These are phyloP conservation scores for Hedya salicella DNA, from an alignment of 2,888 invertebrate genomes.

Conservation along the genomic window DNA sequence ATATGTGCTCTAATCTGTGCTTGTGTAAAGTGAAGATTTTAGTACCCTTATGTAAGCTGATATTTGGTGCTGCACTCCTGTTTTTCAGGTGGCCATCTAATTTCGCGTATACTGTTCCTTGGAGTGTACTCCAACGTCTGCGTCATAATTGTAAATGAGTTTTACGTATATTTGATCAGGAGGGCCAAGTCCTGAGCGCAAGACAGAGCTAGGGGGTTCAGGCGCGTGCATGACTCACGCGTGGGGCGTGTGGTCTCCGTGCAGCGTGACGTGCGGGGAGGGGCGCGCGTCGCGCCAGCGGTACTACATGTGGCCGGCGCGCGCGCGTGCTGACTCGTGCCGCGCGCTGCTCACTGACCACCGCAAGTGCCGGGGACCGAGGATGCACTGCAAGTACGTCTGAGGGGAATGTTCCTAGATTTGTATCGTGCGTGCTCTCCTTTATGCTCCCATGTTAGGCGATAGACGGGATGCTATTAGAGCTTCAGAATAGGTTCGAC, in stretches of 20 bases:
- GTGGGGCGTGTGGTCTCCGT: conserved; percentile 93
- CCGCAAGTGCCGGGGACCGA: conserved; percentile 77
- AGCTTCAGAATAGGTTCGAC: too few relatives aligned
- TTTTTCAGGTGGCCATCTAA: too few relatives aligned
- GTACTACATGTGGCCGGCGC: conserved; percentile 78
- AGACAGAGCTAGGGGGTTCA: conserved; percentile 56
- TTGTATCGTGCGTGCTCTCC: too few relatives aligned
- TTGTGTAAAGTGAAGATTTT: too few relatives aligned
- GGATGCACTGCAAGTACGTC: conserved; percentile 75
- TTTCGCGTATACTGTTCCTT: too few relatives aligned
- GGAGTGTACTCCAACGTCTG: too few relatives aligned
- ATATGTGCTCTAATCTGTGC: too few relatives aligned
- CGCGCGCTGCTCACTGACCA: conserved; percentile 85
- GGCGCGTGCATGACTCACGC: conserved; percentile 87
- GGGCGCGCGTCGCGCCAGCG: conserved; percentile 88
- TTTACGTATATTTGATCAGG: background rate
- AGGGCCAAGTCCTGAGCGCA: conserved; percentile 42
- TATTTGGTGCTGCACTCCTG: too few relatives aligned
- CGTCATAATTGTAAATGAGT: too few relatives aligned
- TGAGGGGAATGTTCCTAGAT: background rate
- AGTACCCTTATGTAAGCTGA: too few relatives aligned
- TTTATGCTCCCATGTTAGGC: too few relatives aligned
- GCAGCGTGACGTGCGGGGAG: conserved; percentile 91
- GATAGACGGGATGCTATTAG: too few relatives aligned
- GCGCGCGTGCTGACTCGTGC: conserved; percentile 85